Conservation (phyloP, 2,113 vertebrate genomes). For the Zosterops lateralis region DNA sequence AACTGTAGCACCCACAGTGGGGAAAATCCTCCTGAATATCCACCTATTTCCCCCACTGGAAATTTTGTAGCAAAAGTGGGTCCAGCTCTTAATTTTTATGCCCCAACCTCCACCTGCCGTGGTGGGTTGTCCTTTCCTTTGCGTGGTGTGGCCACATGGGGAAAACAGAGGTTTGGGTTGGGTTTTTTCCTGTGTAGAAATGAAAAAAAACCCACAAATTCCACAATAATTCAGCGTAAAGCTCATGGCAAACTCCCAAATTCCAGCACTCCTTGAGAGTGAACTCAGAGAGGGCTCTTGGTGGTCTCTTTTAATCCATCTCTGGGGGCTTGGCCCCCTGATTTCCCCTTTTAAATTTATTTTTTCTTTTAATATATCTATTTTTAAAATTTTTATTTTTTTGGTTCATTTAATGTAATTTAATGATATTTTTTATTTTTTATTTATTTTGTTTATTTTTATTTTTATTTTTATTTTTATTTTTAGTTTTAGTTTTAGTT, state of each 20-base stretch:
- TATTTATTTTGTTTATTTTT: too few relatives aligned
- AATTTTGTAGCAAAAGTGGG: not conserved
- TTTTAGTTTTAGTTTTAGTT: too few relatives aligned
- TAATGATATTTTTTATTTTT: too few relatives aligned
- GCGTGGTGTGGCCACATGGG: fast-evolving
- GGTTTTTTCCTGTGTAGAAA: not conserved
- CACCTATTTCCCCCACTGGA: fast-evolving
- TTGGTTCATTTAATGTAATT: too few relatives aligned
- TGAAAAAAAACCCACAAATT: not conserved
- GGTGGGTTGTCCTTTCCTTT: fast-evolving
- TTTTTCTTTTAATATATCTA: too few relatives aligned
- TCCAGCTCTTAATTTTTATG: not conserved
- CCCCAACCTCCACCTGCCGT: fast-evolving
- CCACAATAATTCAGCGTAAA: fast-evolving
- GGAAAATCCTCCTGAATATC: not conserved
- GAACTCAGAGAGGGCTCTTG: fast-evolving
- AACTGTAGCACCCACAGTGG: fast-evolving
- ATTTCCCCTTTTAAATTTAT: not conserved
- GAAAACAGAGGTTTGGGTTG: fast-evolving
- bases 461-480: too few relatives aligned
- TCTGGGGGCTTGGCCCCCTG: too few relatives aligned
- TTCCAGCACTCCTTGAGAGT: fast-evolving
- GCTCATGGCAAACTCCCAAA: not conserved
- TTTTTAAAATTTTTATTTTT: not conserved
- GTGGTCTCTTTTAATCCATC: not conserved